Conservation (phyloP, 2,113 vertebrate species). For the Nothoprocta perdicaria region DNA sequence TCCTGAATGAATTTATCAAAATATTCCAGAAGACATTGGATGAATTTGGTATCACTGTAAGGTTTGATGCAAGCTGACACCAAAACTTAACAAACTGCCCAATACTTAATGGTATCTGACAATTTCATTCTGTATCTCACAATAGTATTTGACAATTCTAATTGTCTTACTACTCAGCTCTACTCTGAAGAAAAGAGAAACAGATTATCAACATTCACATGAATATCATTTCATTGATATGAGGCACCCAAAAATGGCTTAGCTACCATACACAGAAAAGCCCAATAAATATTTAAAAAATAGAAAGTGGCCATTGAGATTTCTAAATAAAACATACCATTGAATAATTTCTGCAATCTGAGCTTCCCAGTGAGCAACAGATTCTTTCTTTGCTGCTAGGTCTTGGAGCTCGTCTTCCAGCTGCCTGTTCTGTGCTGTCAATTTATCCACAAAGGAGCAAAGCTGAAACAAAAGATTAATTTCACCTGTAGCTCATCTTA, state of each 20-base stretch:
- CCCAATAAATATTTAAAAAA: neutral
- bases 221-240: neutral
- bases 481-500: neutral
- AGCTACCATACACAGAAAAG: neutral
- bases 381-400: constrained; percentile 92
- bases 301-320: neutral
- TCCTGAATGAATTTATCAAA: neutral
- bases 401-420: constrained; percentile 94
- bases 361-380: constrained; percentile 96
- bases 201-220: neutral
- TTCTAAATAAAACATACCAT: constrained; percentile 80
- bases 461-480: constrained; percentile 78
- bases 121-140: neutral
- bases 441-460: constrained; percentile 90
- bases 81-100: neutral
- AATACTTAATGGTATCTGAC: neutral
- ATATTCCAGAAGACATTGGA: neutral
- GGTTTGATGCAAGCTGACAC: neutral
- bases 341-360: constrained; percentile 99
- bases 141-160: neutral
- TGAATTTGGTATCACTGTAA: neutral
- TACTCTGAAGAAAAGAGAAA: neutral
- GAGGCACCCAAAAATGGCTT: neutral
- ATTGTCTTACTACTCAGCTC: neutral
- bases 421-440: constrained; percentile 91